Evolutionary conservation across 1,140 invertebrate genomes (phyloP).

Genomic region (Agrypnia vestita): DNA sequence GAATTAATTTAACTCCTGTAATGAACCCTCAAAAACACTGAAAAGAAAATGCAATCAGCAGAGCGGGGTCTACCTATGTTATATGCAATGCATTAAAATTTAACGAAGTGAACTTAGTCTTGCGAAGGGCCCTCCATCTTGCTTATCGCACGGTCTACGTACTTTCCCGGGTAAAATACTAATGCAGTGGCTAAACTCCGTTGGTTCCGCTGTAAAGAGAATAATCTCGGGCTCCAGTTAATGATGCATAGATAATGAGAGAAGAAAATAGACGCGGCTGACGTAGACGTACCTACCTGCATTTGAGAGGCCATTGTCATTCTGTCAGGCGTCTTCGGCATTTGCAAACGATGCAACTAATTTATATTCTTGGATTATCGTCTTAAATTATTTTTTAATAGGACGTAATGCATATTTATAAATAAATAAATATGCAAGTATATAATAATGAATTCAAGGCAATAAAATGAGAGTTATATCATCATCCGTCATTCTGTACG

Average conservation of each 20-base stretch:
- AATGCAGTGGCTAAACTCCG: constrained; percentile 12
- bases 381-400: too few relatives aligned
- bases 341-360: neutral
- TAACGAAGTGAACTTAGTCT: neutral
- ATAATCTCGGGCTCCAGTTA: neutral
- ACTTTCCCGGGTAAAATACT: neutral
- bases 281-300: neutral
- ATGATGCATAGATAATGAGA: constrained; percentile 26
- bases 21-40: neutral
- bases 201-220: constrained; percentile 3
- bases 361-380: too few relatives aligned
- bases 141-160: neutral
- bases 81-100: neutral
- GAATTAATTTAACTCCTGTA: too few relatives aligned
- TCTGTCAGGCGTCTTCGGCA: neutral
- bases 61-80: neutral
- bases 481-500: too few relatives aligned
- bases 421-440: too few relatives aligned
- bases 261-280: neutral
- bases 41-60: neutral
- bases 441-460: too few relatives aligned
- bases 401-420: too few relatives aligned
- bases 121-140: neutral
- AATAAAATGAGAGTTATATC: too few relatives aligned
- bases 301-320: neutral